A percentile compares a stretch with the other conserved stretches of the same genome.
Evolutionary conservation across 2,888 invertebrate genomes (phyloP).

Genomic region (Geophilus truncorum): DNA sequence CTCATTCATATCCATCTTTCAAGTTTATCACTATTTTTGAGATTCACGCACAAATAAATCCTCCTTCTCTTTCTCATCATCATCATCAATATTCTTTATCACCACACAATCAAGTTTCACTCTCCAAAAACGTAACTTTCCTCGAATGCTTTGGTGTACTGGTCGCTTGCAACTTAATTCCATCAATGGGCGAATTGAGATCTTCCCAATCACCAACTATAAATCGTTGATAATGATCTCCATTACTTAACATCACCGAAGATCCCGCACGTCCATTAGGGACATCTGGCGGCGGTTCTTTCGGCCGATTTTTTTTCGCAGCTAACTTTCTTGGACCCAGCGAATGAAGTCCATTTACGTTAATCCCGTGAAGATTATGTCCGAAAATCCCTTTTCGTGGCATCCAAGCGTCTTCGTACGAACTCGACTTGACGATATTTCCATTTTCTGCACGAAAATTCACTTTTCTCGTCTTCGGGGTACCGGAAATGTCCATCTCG

Average conservation of each 20-base stretch:
- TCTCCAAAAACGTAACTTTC: slow-evolving; percentile 31
- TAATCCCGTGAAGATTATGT: not conserved
- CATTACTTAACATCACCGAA: not conserved
- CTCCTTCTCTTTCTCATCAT: too few species aligned
- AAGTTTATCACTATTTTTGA: too few species aligned
- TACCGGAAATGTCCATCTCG: slow-evolving; percentile 12
- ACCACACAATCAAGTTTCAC: not conserved
- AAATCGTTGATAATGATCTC: not conserved
- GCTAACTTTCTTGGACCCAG: not conserved
- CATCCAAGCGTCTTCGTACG: not conserved
- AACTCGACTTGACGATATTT: not conserved
- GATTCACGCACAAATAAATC: too few species aligned
- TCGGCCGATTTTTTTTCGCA: not conserved
- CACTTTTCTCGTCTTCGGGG: not conserved
- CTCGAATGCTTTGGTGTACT: not conserved
- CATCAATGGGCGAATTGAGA: not conserved
- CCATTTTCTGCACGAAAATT: not conserved
- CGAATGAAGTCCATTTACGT: not conserved
- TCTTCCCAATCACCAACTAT: not conserved
- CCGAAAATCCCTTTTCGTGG: not conserved
- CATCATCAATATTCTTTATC: not conserved
- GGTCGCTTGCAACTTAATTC: not conserved
- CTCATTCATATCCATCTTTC: too few species aligned
- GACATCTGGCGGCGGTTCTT: not conserved
- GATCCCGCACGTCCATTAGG: not conserved